These are phyloP conservation scores for Trichechus manatus DNA, from an alignment of 2,113 vertebrate species.

Conservation along the genomic window DNA sequence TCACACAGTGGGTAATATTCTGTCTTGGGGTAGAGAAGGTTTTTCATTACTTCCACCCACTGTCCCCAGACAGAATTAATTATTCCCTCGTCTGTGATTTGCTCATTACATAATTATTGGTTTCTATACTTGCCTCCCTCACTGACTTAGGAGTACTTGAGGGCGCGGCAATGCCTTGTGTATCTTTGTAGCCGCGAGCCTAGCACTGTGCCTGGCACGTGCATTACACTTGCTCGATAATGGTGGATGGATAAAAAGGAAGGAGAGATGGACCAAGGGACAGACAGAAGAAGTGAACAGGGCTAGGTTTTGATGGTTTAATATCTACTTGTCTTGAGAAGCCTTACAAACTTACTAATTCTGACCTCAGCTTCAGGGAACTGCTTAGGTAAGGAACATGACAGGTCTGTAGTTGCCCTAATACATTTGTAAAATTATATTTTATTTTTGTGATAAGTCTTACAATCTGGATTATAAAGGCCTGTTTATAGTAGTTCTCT, in stretches of 20 bases:
- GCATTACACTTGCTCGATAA: neutral
- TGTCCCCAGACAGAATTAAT: neutral
- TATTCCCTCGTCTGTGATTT: neutral
- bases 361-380: neutral
- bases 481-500: neutral
- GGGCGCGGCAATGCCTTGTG: too few species aligned
- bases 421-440: neutral
- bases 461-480: constrained; percentile 14
- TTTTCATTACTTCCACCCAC: neutral
- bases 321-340: neutral
- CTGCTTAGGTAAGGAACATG: neutral
- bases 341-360: neutral
- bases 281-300: neutral
- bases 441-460: constrained; percentile 51
- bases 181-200: neutral
- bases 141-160: neutral
- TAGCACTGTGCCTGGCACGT: neutral
- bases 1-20: neutral
- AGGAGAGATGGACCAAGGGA: neutral
- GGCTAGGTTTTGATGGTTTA: neutral
- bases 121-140: neutral
- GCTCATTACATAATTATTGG: neutral
- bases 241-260: neutral
- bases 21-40: neutral
- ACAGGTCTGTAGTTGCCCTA: neutral